Percentiles rank a stretch among this genome's conserved stretches.
Conservation (phyloP, 1,140 invertebrate genomes). For the Temnothorax curvispinosus region DNA sequence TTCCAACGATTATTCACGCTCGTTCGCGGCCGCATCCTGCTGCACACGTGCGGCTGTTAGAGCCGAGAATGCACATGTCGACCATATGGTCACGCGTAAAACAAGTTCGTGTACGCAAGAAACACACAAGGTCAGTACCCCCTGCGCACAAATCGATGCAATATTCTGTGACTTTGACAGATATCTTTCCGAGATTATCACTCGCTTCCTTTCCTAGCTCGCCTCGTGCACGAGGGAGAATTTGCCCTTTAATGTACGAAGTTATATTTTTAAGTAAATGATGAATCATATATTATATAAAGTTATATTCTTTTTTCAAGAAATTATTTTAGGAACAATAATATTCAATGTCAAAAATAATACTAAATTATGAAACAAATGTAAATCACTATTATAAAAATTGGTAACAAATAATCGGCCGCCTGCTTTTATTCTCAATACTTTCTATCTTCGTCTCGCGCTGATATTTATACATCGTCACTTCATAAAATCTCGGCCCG, state of each 20-base stretch:
- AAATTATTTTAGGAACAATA: background rate
- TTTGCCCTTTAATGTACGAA: background rate
- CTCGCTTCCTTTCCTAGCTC: background rate
- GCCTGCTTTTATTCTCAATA: background rate
- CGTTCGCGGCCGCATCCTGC: constrained; percentile 36
- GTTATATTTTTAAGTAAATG: background rate
- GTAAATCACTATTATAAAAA: background rate
- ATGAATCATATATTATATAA: no score
- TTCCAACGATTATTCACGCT: constrained; percentile 46
- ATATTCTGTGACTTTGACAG: constrained; percentile 1
- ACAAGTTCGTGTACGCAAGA: constrained; percentile 43
- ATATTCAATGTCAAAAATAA: background rate
- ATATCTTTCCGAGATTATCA: background rate
- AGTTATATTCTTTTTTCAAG: background rate
- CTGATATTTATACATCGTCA: background rate
- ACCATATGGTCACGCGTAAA: constrained; percentile 63
- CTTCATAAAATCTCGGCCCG: background rate
- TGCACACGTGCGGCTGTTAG: constrained; percentile 54
- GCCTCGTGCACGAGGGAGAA: background rate
- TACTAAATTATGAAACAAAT: background rate
- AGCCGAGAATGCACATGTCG: constrained; percentile 63
- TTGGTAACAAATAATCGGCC: background rate
- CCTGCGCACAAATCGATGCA: constrained; percentile 32
- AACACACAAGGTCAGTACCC: constrained; percentile 52
- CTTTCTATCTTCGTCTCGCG: background rate